Evolutionary conservation across 2,113 vertebrate genomes (phyloP), one percentile per base, ranked within the genome.

Genomic region (Lamprotornis superbus): DNA sequence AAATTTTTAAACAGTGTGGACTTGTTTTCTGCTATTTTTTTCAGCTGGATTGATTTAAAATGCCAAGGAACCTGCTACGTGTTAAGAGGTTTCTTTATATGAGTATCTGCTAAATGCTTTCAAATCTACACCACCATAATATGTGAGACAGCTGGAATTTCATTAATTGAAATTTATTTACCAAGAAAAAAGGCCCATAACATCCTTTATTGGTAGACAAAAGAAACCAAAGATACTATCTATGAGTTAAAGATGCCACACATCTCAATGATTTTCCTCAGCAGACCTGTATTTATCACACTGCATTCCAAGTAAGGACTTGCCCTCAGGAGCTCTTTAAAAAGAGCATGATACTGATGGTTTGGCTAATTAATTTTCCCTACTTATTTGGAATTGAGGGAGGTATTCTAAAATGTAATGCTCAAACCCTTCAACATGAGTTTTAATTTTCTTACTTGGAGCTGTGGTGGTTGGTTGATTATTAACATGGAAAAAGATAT

Each of bases 141-240:
- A 50, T 33, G 89, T 27, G 52, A 96, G 90, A 92, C 83, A 97
- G 83, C 49, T 97, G 91, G 74, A 93, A 94, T 92, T 85, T 83
- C 93, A 96, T 91, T 91, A 96, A 96, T 93, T 90, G 85, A 96
- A 90, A 95, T 96, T 92, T 96, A 96, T 96, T 94, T 94, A 92
- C 81, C 27, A 80, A 83, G 80, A 56, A 87, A 93, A 78, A 94
- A 87, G 56, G 9, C 4, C 35, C 79, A 17, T 55, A 83, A 27
- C 61, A 63, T 35, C 53, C 80, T 73, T 89, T 95, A 95, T 21
- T 75, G 67, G 60, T 28, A 93, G 64, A 86, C 59, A 90, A 93
- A 97, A 52, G 69, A 65, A 96, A 96, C 93, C 86, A 95, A 73
- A 94, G 70, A 87, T 82, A 83, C 80, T 84, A 95, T 95, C 68